Evolutionary conservation across 2,888 invertebrate species (phyloP), one percentile per base, ranked within the genome.

Genomic region (Carabus problematicus): DNA sequence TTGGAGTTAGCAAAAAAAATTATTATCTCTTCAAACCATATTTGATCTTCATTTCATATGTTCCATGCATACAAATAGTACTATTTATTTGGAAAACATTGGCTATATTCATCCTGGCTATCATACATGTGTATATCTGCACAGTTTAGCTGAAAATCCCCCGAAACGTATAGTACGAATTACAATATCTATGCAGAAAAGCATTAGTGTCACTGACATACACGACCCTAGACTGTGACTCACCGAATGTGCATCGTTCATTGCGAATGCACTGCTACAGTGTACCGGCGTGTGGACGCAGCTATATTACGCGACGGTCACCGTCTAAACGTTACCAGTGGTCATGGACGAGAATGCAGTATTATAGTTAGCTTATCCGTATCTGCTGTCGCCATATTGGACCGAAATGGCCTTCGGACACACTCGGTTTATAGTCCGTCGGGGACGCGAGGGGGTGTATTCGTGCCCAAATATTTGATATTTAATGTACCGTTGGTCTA

Each of bases 381-480:
- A 62, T 69, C 69, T 69, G 55, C 69, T 45, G 69, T 55, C 45
- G 69, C 69, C 69, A 69, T 69, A 69, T 69, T 69, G 69, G 69
- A 39, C 41, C 18, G 66, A 66, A 66, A 66, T 66, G 49, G 58
- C 66, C 55, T 60, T 61, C 49, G 66, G 66, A 66, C 66, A 66
- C 66, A 66, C 54, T 62, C 61, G 55, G 55, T 66, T 66, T 70
- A 70, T 69, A 45, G 70, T 63, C 62, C 62, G 63, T 63, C 70
- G 71, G 43, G n/a, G 70, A 64, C 64, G 56, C 43, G 40, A 16
- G 64, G 70, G 71, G 45, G n/a, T n/a, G n/a, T n/a, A n/a, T n/a
- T n/a, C 49, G 62, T 58, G 71, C 58, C 64, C 72, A 72, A 72
- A 72, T 72, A 72, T 72, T 72, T 72, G 72, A 72, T 72, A 72